These are phyloP conservation scores for Medauroidea extradentata DNA, from an alignment of 1,140 invertebrate genomes.

Conservation along the genomic window DNA sequence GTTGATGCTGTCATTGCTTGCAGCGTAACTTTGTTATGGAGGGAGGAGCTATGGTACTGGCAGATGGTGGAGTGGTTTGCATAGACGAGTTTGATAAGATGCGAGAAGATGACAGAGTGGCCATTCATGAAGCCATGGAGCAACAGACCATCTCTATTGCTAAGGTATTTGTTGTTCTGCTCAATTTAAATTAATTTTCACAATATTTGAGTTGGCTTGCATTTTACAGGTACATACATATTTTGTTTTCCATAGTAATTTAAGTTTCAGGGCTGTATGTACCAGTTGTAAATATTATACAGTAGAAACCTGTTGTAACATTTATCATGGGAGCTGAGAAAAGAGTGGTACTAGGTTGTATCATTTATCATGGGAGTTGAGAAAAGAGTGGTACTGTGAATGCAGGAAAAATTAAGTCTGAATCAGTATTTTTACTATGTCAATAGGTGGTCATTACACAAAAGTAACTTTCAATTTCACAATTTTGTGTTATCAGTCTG, in stretches of 20 bases:
- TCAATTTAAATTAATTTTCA: neutral
- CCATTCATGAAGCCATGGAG: constrained; percentile 99
- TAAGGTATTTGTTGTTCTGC: constrained; percentile 57
- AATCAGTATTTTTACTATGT: too few relatives aligned
- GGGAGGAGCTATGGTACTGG: constrained; percentile 99
- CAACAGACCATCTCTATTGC: constrained; percentile 99
- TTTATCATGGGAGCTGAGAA: too few relatives aligned
- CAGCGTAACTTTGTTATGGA: constrained; percentile 98
- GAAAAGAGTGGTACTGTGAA: too few relatives aligned
- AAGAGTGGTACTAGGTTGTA: too few relatives aligned
- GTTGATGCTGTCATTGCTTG: constrained; percentile 80
- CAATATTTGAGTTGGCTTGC: neutral
- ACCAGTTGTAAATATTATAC: too few relatives aligned
- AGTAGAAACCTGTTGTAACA: too few relatives aligned
- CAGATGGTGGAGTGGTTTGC: constrained; percentile 98
- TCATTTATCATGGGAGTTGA: too few relatives aligned
- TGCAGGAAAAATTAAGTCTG: too few relatives aligned
- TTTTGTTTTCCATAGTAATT: neutral
- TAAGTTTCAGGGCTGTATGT: too few relatives aligned
- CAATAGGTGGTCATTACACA: too few relatives aligned
- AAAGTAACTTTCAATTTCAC: too few relatives aligned
- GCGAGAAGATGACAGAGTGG: constrained; percentile 98
- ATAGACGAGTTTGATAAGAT: constrained; percentile 99
- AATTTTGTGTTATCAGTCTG: too few relatives aligned
- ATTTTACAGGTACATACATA: neutral